These are phyloP conservation scores for Platysternon megacephalum DNA, from an alignment of 2,113 vertebrate species.

Conservation along the genomic window DNA sequence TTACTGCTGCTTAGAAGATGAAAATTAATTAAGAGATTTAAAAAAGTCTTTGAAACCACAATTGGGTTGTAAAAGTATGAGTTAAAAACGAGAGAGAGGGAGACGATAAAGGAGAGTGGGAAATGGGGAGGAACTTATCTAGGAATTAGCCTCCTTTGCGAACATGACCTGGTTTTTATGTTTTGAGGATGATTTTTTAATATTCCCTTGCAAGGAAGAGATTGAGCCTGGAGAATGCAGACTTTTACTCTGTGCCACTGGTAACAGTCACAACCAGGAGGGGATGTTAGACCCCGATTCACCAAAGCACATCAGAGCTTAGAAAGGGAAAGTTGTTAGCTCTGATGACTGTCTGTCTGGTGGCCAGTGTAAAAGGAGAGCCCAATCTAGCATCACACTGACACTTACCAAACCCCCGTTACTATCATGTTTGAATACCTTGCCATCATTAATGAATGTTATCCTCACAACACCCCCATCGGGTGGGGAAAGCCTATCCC, in stretches of 20 bases:
- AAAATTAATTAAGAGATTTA: conserved; percentile 70
- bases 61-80: conserved; percentile 53
- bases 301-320: background rate
- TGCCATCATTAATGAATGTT: background rate
- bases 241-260: background rate
- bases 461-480: background rate
- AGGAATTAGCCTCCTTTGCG: background rate
- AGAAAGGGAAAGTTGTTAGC: background rate
- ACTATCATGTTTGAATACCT: background rate
- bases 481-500: background rate
- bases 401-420: background rate
- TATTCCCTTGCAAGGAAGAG: background rate
- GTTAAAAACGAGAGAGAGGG: background rate
- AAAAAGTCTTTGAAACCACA: conserved; percentile 66
- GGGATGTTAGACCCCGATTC: background rate
- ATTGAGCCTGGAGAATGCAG: background rate
- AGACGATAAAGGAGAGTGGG: background rate
- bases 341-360: background rate
- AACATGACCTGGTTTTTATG: background rate
- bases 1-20: conserved; percentile 33
- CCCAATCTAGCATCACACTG: background rate
- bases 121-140: background rate
- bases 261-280: background rate
- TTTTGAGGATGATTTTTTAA: background rate
- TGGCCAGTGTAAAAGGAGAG: background rate